A percentile compares a stretch with the other conserved stretches of the same genome.
Evolutionary conservation across 2,888 invertebrate genomes (phyloP).

Genomic region (Leptothorax acervorum): DNA sequence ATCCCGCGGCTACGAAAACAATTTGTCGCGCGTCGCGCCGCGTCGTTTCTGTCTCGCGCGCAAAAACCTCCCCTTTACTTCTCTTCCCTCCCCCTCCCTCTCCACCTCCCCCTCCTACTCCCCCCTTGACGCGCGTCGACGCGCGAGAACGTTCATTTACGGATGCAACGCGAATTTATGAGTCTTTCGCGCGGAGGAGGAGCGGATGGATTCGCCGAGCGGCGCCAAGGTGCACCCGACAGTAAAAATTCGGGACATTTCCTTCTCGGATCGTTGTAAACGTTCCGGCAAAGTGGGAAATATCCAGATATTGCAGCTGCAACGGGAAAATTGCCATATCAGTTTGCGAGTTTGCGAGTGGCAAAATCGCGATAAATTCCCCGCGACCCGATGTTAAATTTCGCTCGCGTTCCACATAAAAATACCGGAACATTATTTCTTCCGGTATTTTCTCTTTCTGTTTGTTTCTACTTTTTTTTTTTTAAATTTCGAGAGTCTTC

Average conservation of each 20-base stretch:
- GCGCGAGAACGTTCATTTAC: constrained; percentile 36
- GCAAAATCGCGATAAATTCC: constrained; percentile 34
- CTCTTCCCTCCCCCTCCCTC: neutral
- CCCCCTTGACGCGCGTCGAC: neutral
- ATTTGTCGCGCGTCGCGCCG: constrained; percentile 43
- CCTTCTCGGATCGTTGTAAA: constrained; percentile 10
- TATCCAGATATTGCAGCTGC: constrained; percentile 12
- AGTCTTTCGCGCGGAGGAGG: constrained; percentile 2
- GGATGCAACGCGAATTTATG: constrained; percentile 40
- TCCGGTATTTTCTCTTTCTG: neutral
- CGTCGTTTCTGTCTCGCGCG: neutral
- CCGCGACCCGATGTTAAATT: constrained; percentile 22
- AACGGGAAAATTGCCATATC: constrained; percentile 35
- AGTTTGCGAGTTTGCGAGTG: constrained; percentile 20
- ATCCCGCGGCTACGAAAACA: constrained; percentile 48
- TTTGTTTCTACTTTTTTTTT: neutral
- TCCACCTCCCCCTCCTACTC: neutral
- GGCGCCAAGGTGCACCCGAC: constrained; percentile 10
- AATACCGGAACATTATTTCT: constrained; percentile 29
- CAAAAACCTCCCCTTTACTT: neutral
- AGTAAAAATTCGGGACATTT: constrained; percentile 29
- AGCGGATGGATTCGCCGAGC: neutral
- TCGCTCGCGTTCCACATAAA: neutral
- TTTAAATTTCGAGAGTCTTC: neutral
- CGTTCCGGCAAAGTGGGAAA: constrained; percentile 12